phyloP scores from a whole-genome alignment of 2,113 vertebrate species.

The Synchiropus splendidus region DNA sequence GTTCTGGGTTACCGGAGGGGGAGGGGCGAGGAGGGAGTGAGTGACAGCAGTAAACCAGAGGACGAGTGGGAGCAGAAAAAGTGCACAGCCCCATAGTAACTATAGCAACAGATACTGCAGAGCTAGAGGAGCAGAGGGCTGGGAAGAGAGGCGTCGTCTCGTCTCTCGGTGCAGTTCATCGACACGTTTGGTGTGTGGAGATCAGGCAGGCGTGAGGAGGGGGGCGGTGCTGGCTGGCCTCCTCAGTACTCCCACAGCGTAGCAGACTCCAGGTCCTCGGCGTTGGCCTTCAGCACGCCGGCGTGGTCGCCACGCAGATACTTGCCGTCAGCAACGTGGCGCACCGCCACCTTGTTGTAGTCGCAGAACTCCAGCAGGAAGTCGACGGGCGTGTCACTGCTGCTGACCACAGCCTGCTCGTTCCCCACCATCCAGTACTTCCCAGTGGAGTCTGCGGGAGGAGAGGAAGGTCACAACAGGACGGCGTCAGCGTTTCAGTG shows the following conservation, averaged over 20 bases:
- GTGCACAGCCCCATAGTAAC: constrained; percentile 54
- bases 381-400: constrained; percentile 84
- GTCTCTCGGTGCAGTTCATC: constrained; percentile 50
- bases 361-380: constrained; percentile 98
- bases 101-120: constrained; percentile 54
- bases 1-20: constrained; percentile 16
- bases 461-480: neutral
- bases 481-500: no score
- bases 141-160: constrained; percentile 11
- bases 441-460: constrained; percentile 79
- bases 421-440: constrained; percentile 95
- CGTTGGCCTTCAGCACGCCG: constrained; percentile 90
- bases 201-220: constrained; percentile 11
- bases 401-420: constrained; percentile 88
- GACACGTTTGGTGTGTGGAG: neutral
- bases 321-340: constrained; percentile 73
- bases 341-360: constrained; percentile 95
- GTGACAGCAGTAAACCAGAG: constrained; percentile 41
- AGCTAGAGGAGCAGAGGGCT: constrained; percentile 14
- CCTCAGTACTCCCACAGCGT: constrained; percentile 94
- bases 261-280: constrained; percentile 81
- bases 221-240: constrained; percentile 28
- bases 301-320: constrained; percentile 96
- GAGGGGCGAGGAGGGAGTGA: constrained; percentile 22
- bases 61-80: constrained; percentile 33